A percentile compares a stretch with the other conserved stretches of the same genome.
Conservation (phyloP, 2,797 vertebrate genomes). For the Eulemur mongoz region DNA sequence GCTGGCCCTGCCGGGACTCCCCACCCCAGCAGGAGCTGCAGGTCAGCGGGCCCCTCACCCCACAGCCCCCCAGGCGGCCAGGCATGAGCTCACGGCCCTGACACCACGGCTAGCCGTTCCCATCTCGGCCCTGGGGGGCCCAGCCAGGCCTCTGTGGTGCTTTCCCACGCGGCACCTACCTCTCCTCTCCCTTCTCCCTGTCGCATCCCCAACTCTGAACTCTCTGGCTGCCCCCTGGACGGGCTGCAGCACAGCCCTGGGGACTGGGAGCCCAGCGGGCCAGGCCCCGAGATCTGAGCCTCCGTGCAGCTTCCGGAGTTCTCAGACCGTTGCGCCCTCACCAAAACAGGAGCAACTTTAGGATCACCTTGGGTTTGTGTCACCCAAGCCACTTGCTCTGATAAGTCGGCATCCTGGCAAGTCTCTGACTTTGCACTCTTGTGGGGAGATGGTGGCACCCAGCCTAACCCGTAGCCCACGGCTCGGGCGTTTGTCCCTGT, state of each 20-base stretch:
- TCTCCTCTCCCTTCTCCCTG: background rate
- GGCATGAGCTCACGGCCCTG: no score
- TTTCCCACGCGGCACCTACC: accelerated
- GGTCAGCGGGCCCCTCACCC: background rate
- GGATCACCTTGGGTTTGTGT: background rate
- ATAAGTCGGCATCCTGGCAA: background rate
- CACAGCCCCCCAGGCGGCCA: no score
- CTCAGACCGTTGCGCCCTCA: no score
- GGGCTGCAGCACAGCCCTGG: background rate
- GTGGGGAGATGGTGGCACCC: background rate
- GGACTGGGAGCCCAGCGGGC: background rate
- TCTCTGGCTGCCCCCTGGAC: no score
- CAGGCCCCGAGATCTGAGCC: no score
- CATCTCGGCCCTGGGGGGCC: background rate
- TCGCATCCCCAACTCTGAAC: no score
- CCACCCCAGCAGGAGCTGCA: background rate
- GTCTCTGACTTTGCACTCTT: background rate
- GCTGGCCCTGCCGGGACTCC: background rate
- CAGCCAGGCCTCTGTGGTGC: background rate
- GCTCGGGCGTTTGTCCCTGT: no score
- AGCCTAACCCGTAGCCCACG: no score
- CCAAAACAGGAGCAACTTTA: accelerated
- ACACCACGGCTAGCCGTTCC: no score
- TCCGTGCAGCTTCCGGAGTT: accelerated
- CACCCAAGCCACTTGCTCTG: background rate